Base-by-base conservation (phyloP, 1,140 invertebrate species). In the Lanistes nyassanus region DNA sequence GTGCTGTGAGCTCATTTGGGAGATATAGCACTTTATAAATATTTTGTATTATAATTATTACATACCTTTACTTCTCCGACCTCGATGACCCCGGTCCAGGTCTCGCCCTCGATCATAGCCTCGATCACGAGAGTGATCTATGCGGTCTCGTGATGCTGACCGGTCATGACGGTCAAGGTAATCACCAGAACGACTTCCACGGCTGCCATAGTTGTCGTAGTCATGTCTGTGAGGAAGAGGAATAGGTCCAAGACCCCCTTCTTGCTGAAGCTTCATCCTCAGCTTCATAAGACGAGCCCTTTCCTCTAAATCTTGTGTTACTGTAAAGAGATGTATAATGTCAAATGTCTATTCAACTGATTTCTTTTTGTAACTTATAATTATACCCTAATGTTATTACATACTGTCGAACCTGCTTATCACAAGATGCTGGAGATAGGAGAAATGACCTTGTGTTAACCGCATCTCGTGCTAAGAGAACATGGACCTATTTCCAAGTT, bases 261-360 rank as follows among this genome's bases (percentile, higher is more conserved):
- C 79, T 31, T 81, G 77, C 71, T 86, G 83, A 62, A 84, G 84
- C 67, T 92, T 91, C 90, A 92, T 93, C 85, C 92, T 92, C 73
- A 93, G 91, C 78, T 93, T 93, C 80, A 94, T 92, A 78, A 92
- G 92, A 72, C 93, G 92, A 31, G 94, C 91, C 85, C 95, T 91
- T 87, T 97, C 95, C 84, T 97, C 95, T 72, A 97, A 91, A 86
- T 97, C 96, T 91, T 95, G 93, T 0, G 89, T 88, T 47, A 88
- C 87, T 88, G 76, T 55, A 80, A 68, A 58, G 23, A n/a, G n/a
- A n/a, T n/a, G n/a, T n/a, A n/a, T n/a, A n/a, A n/a, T n/a, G n/a
- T n/a, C n/a, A n/a, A n/a, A n/a, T n/a, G n/a, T n/a, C n/a, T n/a
- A n/a, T n/a, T n/a, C n/a, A n/a, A n/a, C n/a, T n/a, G n/a, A n/a